These are phyloP conservation scores for Gobio occitaniae DNA, from an alignment of 2,797 vertebrate species.

Conservation along the genomic window DNA sequence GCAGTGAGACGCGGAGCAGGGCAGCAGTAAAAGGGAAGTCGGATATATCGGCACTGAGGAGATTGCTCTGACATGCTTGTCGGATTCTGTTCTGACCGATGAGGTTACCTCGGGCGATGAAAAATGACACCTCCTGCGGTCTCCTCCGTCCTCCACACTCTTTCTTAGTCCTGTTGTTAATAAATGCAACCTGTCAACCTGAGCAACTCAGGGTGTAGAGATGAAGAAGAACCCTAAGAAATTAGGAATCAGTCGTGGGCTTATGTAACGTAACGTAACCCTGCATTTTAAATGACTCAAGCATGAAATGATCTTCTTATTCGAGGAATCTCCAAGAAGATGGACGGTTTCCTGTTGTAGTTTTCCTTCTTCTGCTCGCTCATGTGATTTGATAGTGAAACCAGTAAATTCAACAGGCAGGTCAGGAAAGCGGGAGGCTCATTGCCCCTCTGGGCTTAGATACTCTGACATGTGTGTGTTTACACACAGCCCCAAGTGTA, in stretches of 20 bases:
- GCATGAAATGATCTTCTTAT: slow-evolving; percentile 31
- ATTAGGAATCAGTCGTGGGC: slow-evolving; percentile 25
- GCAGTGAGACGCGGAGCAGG: slow-evolving; percentile 36
- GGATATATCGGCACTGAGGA: slow-evolving; percentile 54
- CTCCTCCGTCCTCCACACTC: slow-evolving; percentile 24
- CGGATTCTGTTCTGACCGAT: slow-evolving; percentile 56
- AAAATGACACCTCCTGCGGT: slow-evolving; percentile 53
- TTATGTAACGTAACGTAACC: slow-evolving; percentile 29
- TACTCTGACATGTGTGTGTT: slow-evolving; percentile 28
- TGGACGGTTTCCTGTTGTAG: slow-evolving; percentile 12
- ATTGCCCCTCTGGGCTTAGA: slow-evolving; percentile 6
- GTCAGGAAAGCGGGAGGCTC: slow-evolving; percentile 27
- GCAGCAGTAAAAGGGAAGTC: slow-evolving; percentile 47
- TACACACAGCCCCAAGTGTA: slow-evolving; percentile 30
- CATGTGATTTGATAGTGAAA: slow-evolving; percentile 16
- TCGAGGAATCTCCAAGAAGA: slow-evolving; percentile 28
- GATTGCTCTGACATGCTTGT: slow-evolving; percentile 63
- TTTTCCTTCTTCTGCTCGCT: not conserved
- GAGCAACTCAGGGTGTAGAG: slow-evolving; percentile 40
- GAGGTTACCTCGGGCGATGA: slow-evolving; percentile 45
- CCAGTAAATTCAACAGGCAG: slow-evolving; percentile 9
- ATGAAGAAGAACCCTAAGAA: slow-evolving; percentile 30
- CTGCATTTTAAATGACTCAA: slow-evolving; percentile 27
- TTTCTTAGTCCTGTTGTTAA: slow-evolving; percentile 42
- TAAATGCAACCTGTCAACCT: slow-evolving; percentile 48